phyloP scores from a whole-genome alignment of 2,113 vertebrate species.

The Calyptommatus sinebrachiatus region DNA sequence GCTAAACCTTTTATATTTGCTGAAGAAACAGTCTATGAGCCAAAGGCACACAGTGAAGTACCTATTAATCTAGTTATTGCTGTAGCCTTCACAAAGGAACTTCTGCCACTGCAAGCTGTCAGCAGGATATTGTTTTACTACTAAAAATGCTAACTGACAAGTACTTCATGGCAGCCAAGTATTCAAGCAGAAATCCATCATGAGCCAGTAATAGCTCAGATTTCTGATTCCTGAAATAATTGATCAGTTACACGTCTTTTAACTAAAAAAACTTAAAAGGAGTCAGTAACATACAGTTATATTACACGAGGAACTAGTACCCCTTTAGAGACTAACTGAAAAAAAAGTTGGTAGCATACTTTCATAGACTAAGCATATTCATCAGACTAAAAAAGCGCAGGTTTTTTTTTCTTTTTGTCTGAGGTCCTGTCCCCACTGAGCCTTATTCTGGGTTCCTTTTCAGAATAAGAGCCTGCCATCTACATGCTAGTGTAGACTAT shows the following conservation, averaged over 20 bases:
- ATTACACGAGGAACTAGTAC: too few relatives aligned
- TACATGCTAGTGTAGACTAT: too few relatives aligned
- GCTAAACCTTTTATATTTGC: too few relatives aligned
- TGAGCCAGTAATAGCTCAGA: neutral
- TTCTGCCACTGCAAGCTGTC: neutral
- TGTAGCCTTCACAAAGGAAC: neutral
- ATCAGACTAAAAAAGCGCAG: too few relatives aligned
- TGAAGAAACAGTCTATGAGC: neutral
- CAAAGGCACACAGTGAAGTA: neutral
- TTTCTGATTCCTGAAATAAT: neutral
- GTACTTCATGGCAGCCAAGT: neutral
- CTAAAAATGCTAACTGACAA: neutral
- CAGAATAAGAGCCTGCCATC: too few relatives aligned
- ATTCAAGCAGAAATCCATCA: neutral
- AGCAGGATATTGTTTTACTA: neutral
- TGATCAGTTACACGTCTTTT: neutral
- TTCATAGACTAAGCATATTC: too few relatives aligned
- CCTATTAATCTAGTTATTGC: neutral
- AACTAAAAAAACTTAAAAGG: neutral
- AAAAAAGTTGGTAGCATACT: too few relatives aligned
- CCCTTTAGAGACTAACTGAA: too few relatives aligned
- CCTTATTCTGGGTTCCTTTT: too few relatives aligned
- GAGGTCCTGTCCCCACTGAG: too few relatives aligned
- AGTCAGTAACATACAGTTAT: too few relatives aligned
- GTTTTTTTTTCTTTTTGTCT: too few relatives aligned